Conservation (phyloP, 2,888 invertebrate genomes). For the Linnaemya tessellans region DNA sequence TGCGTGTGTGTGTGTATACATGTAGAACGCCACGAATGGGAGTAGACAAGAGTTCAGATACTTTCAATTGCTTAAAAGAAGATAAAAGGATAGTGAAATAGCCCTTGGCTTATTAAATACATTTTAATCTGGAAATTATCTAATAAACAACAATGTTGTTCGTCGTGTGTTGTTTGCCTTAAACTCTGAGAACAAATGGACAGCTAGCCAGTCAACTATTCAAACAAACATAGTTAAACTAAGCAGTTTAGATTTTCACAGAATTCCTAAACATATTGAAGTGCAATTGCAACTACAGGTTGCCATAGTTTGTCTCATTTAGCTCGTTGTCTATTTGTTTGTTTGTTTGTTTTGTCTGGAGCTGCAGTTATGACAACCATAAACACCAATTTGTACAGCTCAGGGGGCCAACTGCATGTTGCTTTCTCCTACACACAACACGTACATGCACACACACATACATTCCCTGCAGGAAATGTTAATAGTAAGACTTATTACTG, state of each 20-base stretch:
- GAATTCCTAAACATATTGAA: conserved; percentile 47
- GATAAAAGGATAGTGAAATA: neutral
- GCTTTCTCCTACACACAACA: neutral
- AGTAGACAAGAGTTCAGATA: neutral
- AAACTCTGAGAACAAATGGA: conserved; percentile 36
- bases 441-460: neutral
- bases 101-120: too few relatives aligned
- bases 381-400: conserved; percentile 62
- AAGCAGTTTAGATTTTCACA: conserved; percentile 51
- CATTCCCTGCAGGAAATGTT: too few relatives aligned
- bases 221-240: conserved; percentile 32
- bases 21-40: neutral
- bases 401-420: conserved; percentile 34
- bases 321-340: conserved; percentile 2
- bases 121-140: neutral
- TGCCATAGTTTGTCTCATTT: conserved; percentile 21
- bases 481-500: too few relatives aligned
- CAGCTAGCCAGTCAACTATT: neutral
- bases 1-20: too few relatives aligned
- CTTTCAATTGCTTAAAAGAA: conserved; percentile 14
- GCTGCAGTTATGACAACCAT: conserved; percentile 52
- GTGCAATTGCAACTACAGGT: conserved; percentile 7
- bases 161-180: neutral
- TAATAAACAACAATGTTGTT: neutral
- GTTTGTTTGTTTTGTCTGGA: conserved; percentile 1